These are phyloP conservation scores for Mus minutoides DNA, from an alignment of 2,797 vertebrate species.

Conservation along the genomic window DNA sequence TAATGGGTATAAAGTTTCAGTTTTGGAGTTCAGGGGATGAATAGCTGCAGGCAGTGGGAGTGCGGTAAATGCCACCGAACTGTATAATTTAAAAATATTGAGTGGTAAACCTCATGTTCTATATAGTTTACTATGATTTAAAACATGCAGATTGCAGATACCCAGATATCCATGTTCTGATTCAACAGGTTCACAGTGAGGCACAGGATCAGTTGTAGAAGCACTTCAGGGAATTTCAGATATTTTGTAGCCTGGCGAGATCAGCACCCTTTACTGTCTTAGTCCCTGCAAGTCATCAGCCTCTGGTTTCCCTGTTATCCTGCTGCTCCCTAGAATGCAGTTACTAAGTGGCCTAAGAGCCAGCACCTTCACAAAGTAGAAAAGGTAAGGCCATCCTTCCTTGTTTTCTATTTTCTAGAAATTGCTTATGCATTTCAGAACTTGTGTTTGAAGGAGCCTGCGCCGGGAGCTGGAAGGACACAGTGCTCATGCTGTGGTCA, in stretches of 20 bases:
- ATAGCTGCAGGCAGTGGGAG: neutral
- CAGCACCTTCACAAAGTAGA: neutral
- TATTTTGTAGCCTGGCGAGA: neutral
- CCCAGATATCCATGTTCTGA: neutral
- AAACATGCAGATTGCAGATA: neutral
- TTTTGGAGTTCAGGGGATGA: neutral
- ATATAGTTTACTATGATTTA: neutral
- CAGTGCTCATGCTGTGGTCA: neutral
- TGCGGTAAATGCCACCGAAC: neutral
- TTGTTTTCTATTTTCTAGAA: conserved; percentile 16
- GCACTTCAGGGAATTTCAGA: neutral
- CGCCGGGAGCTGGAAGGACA: neutral
- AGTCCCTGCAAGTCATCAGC: neutral
- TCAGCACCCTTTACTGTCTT: neutral
- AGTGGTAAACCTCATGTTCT: neutral
- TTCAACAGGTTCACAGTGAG: neutral
- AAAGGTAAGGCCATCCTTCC: neutral
- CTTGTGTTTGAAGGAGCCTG: neutral
- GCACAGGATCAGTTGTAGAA: neutral
- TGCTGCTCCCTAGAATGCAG: neutral
- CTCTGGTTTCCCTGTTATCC: neutral
- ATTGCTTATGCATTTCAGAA: neutral
- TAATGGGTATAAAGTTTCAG: neutral
- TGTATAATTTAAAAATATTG: neutral
- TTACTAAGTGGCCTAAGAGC: neutral